Evolutionary conservation across 2,888 invertebrate genomes (phyloP).

Genomic region (Plutella xylostella): DNA sequence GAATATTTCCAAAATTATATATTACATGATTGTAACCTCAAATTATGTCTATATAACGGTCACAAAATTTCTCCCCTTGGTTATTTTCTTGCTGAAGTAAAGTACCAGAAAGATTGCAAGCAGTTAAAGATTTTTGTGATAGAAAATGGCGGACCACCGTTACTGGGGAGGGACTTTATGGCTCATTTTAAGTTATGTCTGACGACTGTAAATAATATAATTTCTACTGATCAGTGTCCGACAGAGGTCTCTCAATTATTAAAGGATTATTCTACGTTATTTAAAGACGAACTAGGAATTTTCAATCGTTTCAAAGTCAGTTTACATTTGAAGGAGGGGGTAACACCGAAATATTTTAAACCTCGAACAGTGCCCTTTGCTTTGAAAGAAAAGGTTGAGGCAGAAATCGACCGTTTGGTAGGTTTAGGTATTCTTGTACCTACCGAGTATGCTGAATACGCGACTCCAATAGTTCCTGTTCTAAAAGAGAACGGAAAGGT

Average conservation of each 20-base stretch:
- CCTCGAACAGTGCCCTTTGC: slow-evolving; percentile 24
- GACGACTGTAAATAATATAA: background rate
- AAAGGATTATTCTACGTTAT: slow-evolving; percentile 12
- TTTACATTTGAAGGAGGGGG: slow-evolving; percentile 15
- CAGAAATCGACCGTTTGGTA: no score
- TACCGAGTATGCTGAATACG: background rate
- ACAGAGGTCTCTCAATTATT: slow-evolving; percentile 3
- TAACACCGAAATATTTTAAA: slow-evolving; percentile 19
- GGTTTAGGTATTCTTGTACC: background rate
- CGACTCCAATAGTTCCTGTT: slow-evolving; percentile 16
- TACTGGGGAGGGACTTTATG: slow-evolving; percentile 17
- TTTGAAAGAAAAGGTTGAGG: no score
- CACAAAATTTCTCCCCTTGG: no score
- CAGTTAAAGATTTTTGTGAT: no score
- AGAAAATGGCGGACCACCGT: no score
- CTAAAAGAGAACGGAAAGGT: slow-evolving; percentile 17
- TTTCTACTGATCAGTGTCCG: background rate
- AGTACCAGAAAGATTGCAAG: slow-evolving; percentile 18
- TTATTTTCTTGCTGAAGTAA: slow-evolving; percentile 11
- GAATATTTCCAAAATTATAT: background rate
- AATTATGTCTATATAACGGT: no score
- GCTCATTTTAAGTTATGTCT: slow-evolving; percentile 11
- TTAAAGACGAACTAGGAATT: slow-evolving; percentile 15
- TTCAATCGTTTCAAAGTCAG: slow-evolving; percentile 18
- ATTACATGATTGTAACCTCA: slow-evolving; percentile 10